A percentile compares a stretch with the other conserved stretches of the same genome.
Evolutionary conservation across 2,888 invertebrate species (phyloP).

Genomic region (Pandemis corylana): DNA sequence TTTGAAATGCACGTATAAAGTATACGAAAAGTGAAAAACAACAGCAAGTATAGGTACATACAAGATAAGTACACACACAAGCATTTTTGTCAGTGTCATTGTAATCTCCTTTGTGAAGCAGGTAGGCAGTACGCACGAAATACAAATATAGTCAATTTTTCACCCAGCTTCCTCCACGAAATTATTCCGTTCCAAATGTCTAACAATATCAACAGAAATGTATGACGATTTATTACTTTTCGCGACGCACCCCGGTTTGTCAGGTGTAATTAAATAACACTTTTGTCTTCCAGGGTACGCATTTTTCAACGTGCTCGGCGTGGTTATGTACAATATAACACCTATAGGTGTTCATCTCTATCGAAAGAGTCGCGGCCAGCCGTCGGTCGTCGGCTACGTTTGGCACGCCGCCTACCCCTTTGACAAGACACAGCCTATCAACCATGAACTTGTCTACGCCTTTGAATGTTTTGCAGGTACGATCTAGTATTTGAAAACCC

Average conservation of each 20-base stretch:
- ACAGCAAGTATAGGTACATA: background rate
- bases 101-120: slow-evolving; percentile 15
- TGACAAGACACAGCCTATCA: slow-evolving; percentile 66
- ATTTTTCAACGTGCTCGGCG: slow-evolving; percentile 67
- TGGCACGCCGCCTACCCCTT: slow-evolving; percentile 72
- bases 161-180: background rate
- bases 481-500: background rate
- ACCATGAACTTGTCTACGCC: slow-evolving; percentile 62
- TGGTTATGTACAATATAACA: slow-evolving; percentile 66
- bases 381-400: slow-evolving; percentile 63
- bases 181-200: slow-evolving; percentile 14
- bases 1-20: too few species aligned
- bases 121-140: slow-evolving; percentile 6
- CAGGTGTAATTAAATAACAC: slow-evolving; percentile 5
- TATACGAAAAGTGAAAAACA: background rate
- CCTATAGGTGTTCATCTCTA: slow-evolving; percentile 64
- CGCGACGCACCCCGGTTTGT: background rate
- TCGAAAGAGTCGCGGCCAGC: slow-evolving; percentile 54
- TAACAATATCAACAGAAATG: slow-evolving; percentile 12
- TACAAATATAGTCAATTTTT: slow-evolving; percentile 21
- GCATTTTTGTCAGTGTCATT: slow-evolving; percentile 12
- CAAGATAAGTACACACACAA: background rate
- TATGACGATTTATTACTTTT: slow-evolving; percentile 16
- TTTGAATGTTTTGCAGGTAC: slow-evolving; percentile 69
- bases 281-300: slow-evolving; percentile 64